Conservation (phyloP, 1,140 invertebrate genomes). For the Neodiprion virginianus region DNA sequence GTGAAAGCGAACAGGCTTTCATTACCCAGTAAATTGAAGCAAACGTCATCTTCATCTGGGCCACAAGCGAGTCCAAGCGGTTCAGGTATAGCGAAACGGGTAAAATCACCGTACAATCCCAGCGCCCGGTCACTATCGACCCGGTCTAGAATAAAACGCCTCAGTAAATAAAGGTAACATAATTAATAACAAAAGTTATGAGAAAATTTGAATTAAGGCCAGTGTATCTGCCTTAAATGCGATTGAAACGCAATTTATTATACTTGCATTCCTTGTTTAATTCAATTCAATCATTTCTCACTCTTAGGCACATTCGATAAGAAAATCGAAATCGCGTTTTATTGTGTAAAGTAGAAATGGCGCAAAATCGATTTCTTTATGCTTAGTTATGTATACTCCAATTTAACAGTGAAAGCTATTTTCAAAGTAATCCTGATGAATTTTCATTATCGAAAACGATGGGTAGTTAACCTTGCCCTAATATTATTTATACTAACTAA, state of each 20-base stretch:
- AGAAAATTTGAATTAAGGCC: not conserved
- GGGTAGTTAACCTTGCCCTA: not conserved
- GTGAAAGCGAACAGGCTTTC: conserved; percentile 50
- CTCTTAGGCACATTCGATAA: too few species aligned
- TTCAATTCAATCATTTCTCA: too few species aligned
- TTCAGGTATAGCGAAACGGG: conserved; percentile 47
- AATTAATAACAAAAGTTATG: not conserved
- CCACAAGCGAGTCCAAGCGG: conserved; percentile 24
- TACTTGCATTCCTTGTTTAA: not conserved
- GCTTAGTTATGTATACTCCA: too few species aligned
- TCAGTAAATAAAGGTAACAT: conserved; percentile 48
- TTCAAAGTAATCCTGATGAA: not conserved
- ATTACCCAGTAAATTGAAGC: conserved; percentile 43
- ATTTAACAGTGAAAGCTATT: too few species aligned
- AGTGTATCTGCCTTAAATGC: not conserved
- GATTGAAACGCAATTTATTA: not conserved
- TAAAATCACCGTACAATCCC: conserved; percentile 52
- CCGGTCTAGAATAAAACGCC: conserved; percentile 55
- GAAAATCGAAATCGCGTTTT: too few species aligned
- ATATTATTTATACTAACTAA: conserved; percentile 1
- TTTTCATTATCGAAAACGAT: not conserved
- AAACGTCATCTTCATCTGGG: conserved; percentile 21
- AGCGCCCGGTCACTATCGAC: conserved; percentile 48
- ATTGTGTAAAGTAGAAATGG: too few species aligned
- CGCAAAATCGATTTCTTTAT: too few species aligned